phyloP scores from a whole-genome alignment of 2,797 vertebrate species.

The Pseudocheirus occidentalis region DNA sequence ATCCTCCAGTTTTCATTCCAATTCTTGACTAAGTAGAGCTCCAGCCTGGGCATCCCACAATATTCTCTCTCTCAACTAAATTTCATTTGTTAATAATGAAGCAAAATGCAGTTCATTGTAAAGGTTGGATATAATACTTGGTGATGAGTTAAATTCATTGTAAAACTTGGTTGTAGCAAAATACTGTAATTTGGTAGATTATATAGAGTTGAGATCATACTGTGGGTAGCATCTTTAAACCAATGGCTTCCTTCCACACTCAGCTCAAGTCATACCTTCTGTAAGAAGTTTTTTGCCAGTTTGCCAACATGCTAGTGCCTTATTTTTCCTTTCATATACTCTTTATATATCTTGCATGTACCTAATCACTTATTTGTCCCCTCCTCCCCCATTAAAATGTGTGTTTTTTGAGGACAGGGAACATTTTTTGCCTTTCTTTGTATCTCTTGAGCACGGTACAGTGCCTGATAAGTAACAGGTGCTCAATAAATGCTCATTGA shows the following conservation, averaged over 20 bases:
- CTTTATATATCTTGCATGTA: background rate
- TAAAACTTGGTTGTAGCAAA: background rate
- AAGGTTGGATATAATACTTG: background rate
- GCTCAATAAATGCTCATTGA: background rate
- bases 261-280: background rate
- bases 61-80: background rate
- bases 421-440: background rate
- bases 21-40: background rate
- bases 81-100: background rate
- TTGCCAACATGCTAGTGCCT: background rate
- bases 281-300: background rate
- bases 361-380: background rate
- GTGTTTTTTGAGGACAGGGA: background rate
- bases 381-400: background rate
- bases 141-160: background rate
- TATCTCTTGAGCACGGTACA: background rate
- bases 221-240: background rate
- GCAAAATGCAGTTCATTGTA: background rate
- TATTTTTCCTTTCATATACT: background rate
- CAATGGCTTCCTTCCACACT: background rate
- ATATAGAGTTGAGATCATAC: background rate
- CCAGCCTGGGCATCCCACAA: background rate
- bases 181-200: background rate
- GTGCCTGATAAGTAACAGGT: background rate
- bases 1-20: background rate